Conservation (phyloP, 2,888 invertebrate species). For the Osedax fenrisi region DNA sequence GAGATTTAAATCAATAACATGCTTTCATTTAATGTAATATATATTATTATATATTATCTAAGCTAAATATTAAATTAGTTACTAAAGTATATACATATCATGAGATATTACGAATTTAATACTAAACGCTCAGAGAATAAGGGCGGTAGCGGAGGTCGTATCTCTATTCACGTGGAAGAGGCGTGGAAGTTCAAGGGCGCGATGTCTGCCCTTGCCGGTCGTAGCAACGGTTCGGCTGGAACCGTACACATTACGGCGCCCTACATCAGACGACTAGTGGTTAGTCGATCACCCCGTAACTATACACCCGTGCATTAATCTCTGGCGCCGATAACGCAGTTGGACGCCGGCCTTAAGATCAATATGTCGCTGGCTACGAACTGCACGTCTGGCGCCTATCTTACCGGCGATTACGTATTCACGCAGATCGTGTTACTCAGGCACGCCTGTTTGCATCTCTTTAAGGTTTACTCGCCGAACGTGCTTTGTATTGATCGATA, state of each 20-base stretch:
- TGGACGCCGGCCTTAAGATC: not conserved
- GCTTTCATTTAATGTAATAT: too few species aligned
- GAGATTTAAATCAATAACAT: too few species aligned
- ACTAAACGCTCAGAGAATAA: too few species aligned
- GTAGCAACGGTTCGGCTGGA: conserved; percentile 37
- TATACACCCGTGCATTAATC: too few species aligned
- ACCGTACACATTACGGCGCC: conserved; percentile 27
- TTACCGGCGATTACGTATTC: not conserved
- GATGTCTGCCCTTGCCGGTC: conserved; percentile 37
- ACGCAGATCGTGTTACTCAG: not conserved
- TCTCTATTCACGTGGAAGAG: conserved; percentile 37
- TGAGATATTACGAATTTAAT: too few species aligned
- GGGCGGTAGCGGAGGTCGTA: conserved; percentile 39
- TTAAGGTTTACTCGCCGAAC: too few species aligned
- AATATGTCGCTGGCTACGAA: not conserved
- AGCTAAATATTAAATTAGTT: too few species aligned
- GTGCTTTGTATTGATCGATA: too few species aligned
- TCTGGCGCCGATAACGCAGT: too few species aligned
- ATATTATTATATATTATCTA: too few species aligned
- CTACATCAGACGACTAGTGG: conserved; percentile 25
- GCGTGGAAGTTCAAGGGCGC: conserved; percentile 36
- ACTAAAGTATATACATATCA: too few species aligned
- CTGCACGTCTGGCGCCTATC: not conserved
- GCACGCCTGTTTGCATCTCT: conserved; percentile 36
- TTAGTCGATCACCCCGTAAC: too few species aligned